A percentile compares a stretch with the other conserved stretches of the same genome.
These are phyloP conservation scores for Monochamus saltuarius DNA, from an alignment of 1,140 invertebrate species.

Conservation along the genomic window DNA sequence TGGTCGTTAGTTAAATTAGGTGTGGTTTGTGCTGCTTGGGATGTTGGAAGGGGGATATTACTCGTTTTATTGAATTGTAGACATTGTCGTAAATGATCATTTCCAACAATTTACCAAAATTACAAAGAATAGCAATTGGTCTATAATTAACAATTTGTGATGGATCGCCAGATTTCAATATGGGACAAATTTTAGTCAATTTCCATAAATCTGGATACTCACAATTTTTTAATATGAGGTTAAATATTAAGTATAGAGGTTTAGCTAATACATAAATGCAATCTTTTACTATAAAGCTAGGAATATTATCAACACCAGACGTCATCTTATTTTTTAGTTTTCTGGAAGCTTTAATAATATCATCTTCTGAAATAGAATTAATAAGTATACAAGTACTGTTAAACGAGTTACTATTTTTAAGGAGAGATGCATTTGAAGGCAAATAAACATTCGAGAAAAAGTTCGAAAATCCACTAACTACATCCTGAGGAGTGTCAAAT, in stretches of 20 bases:
- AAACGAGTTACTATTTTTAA: neutral
- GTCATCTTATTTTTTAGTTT: conserved; percentile 14
- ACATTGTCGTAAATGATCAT: conserved; percentile 12
- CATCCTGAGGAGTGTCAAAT: conserved; percentile 4
- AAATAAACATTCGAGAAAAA: conserved; percentile 10
- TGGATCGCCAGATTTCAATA: conserved; percentile 14
- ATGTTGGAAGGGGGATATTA: conserved; percentile 8
- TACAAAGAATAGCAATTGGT: conserved; percentile 18
- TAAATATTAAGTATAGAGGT: conserved; percentile 17
- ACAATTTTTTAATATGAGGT: conserved; percentile 12
- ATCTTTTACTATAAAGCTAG: conserved; percentile 11
- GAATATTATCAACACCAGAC: conserved; percentile 17
- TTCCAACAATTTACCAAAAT: conserved; percentile 20
- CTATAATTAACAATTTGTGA: conserved; percentile 16
- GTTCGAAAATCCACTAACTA: conserved; percentile 17
- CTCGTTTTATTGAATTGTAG: conserved; percentile 2
- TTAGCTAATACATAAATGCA: conserved; percentile 11
- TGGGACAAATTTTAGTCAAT: conserved; percentile 13
- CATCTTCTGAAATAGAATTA: conserved; percentile 3
- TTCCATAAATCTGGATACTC: conserved; percentile 19
- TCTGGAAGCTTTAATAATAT: conserved; percentile 10
- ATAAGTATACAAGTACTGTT: conserved; percentile 5
- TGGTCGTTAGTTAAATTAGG: too few species aligned
- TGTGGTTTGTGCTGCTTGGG: too few species aligned
- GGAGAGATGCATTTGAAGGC: neutral